phyloP scores from a whole-genome alignment of 1,140 invertebrate genomes.

The Danaus melanippus region DNA sequence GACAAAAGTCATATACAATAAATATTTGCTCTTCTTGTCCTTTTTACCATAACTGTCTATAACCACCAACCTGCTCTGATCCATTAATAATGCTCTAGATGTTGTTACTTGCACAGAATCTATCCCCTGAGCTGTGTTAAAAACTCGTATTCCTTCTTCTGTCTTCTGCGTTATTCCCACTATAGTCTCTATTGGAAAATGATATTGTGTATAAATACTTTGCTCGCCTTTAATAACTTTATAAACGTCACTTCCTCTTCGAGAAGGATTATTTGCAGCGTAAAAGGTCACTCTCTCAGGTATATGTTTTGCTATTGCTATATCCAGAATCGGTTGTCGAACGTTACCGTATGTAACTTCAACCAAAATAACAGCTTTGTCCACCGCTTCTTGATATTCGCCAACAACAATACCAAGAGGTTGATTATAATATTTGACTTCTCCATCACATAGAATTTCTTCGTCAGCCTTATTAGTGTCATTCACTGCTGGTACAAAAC shows the following conservation, averaged over 20 bases:
- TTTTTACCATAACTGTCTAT: no score
- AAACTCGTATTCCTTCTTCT: conserved; percentile 79
- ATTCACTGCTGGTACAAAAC: conserved; percentile 71
- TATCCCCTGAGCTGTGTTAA: conserved; percentile 75
- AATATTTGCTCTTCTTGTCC: no score
- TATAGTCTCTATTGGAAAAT: conserved; percentile 9
- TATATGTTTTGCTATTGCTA: conserved; percentile 37
- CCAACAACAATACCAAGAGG: conserved; percentile 82
- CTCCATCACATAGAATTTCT: conserved; percentile 66
- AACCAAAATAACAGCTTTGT: conserved; percentile 76
- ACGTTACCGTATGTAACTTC: conserved; percentile 75
- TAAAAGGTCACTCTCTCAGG: conserved; percentile 20
- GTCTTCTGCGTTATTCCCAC: conserved; percentile 73
- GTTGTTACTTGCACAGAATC: conserved; percentile 73
- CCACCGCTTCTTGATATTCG: conserved; percentile 72
- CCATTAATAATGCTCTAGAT: conserved; percentile 69
- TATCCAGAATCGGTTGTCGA: conserved; percentile 31
- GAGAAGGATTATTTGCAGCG: conserved; percentile 18
- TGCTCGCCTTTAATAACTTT: conserved; percentile 73
- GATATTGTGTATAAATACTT: conserved; percentile 74
- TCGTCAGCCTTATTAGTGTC: conserved; percentile 33
- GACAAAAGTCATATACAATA: conserved; percentile 8
- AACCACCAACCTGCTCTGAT: conserved; percentile 40
- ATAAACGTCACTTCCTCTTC: conserved; percentile 40
- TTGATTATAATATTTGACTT: conserved; percentile 78